Base-by-base conservation (phyloP, 2,888 invertebrate genomes). In the Lepeophtheirus nordmannii region DNA sequence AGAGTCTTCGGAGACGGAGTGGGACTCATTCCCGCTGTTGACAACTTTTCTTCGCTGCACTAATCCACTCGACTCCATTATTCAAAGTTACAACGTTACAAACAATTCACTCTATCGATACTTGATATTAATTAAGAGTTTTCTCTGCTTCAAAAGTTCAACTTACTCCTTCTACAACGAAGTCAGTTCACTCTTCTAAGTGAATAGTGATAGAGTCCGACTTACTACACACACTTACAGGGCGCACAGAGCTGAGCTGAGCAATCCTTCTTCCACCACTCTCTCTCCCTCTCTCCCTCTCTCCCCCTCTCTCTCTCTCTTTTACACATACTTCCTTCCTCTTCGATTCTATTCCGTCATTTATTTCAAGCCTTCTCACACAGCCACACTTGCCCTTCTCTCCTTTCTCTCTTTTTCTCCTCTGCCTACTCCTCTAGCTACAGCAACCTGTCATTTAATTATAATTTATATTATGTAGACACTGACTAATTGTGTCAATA, bases 21-120 rank as follows among this genome's bases (percentile, higher is more conserved):
- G 30, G 30, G 3, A 37, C 62, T 53, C 17, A 22, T 53, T 17
- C 62, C 59, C 37, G 11, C 61, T 65, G 40, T 40, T 14, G 40
- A 79, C 75, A 70, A 85, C 83, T 77, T 89, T 88, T 75, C 88
- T 84, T 78, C 92, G 83, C 80, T 92, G 89, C 75, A 92, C 87
- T 76, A 93, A 81, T 72, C 93, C 93, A 77, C 90, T 90, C 74
- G 83, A 82, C 77, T 89, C 53, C 53, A n/a, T 17, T 17, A 2
- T 46, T 46, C 2, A 5, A 46, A n/a, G 53, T n/a, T 46, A 17
- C 14, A 46, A 46, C 17, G 53, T 46, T 5, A 14, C 53, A 46
- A 46, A n/a, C 14, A 14, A 46, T 17, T 46, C 53, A 46, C 53
- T 46, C 53, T 46, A 46, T 46, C 30, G 30, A 30, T 30, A 30